Evolutionary conservation across 2,113 vertebrate species (phyloP).

Genomic region (Pseudolaguvia tuberculata): DNA sequence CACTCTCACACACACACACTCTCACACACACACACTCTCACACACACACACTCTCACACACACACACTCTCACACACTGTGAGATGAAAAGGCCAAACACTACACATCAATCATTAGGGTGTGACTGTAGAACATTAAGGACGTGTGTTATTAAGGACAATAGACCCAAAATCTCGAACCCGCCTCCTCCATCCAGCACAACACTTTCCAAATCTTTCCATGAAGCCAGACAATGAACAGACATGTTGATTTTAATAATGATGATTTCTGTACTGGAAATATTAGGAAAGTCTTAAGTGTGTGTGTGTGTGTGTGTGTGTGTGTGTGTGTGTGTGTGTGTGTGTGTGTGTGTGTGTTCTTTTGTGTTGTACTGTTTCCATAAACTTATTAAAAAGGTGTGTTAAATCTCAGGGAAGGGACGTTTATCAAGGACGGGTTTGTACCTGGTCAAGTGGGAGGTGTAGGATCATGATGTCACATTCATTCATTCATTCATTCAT

Average conservation of each 20-base stretch:
- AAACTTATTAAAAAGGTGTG: not conserved
- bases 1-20: not conserved
- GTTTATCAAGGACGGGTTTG: not conserved
- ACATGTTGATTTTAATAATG: not conserved
- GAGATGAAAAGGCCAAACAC: too few species aligned
- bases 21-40: not conserved
- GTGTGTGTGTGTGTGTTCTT: not conserved
- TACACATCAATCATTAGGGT: not conserved
- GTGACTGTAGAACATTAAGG: not conserved
- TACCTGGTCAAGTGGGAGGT: not conserved
- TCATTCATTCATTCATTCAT: too few species aligned
- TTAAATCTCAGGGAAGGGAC: not conserved
- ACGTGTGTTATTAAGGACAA: not conserved
- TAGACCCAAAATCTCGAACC: not conserved
- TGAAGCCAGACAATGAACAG: not conserved
- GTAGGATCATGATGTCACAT: too few species aligned
- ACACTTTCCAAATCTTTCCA: not conserved
- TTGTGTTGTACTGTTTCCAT: too few species aligned
- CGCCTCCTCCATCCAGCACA: not conserved
- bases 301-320: constrained; percentile 1
- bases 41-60: not conserved
- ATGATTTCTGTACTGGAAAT: not conserved
- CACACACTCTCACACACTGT: not conserved
- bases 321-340: not conserved
- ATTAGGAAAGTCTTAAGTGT: not conserved